Evolutionary conservation across 2,797 vertebrate species (phyloP), one percentile per base, ranked within the genome.

Genomic region (Aselliscus stoliczkanus): DNA sequence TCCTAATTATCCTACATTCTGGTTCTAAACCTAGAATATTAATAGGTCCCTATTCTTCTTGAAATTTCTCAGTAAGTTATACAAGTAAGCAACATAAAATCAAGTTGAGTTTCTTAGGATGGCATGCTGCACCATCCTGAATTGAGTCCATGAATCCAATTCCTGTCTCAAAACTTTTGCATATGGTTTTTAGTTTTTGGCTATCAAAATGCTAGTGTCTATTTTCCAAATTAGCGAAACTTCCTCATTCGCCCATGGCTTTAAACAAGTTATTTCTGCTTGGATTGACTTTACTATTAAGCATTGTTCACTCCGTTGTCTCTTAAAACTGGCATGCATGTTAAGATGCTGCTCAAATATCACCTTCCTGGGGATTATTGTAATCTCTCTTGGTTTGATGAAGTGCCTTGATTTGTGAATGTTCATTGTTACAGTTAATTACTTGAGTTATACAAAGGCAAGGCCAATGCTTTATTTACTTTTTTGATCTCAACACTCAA

Each of bases 61-160:
- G 17, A 50, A 58, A 39, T 4, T 39, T 85, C 18, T 93, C 52
- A n/a, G 12, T 75, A 14, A 47, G 14, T 87, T 17, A 29, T 23
- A 54, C 4, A 75, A 54, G 17, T 6, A 75, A 54, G 17, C 21
- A 34, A 37, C 10, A 37, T 4, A 44, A 14, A 89, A 34, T 93
- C 1, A 44, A 37, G 13, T 5, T 11, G 18, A 56, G 2, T 37
- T 67, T 77, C 11, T 25, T 7, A 39, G 27, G 39, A 29, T 76
- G 27, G 2, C 4, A 8, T 14, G 5, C 14, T 2, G 4, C 10
- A 21, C 2, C 58, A 1, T 58, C 60, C 47, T 58, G 47, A 93
- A 50, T 7, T 1, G 2, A 20, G 11, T 31, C 12, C 23, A 64
- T 0, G 20, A 4, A 9, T 34, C 11, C 4, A 42, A 6, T 34